Base-by-base conservation (phyloP, 2,113 vertebrate genomes). In the Copsychus sechellarum region DNA sequence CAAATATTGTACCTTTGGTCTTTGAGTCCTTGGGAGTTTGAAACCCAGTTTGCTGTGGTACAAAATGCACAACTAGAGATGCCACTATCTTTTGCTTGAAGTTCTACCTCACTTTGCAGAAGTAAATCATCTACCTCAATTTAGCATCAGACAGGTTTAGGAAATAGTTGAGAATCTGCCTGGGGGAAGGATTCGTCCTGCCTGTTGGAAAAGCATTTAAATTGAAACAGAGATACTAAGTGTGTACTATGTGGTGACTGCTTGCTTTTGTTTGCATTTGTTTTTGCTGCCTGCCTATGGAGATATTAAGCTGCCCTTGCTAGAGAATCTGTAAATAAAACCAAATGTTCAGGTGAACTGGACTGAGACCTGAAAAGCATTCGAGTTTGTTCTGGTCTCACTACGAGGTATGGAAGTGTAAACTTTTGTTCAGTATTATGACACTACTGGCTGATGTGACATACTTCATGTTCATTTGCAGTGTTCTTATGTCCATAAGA, bases 21-120 rank as follows among this genome's bases (percentile, higher is more conserved):
- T 94, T 86, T 38, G n/a, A 86, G 88, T 87, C 91, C 86, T 93
- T 82, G 31, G 29, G 64, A 89, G 94, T 89, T 90, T 88, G 82
- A 86, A 96, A 86, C 84, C 84, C 83, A 90, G 86, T 92, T 66
- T 96, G 95, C 96, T 73, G 80, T 95, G 94, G 73, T 97, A 94
- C 94, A 93, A 90, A 96, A 90, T 90, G 92, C 95, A 97, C 93
- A 86, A 54, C 62, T 66, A 88, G 76, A 96, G 88, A 97, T 94
- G 92, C 96, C 95, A 93, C 94, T 97, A n/a, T 90, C 36, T 88
- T 71, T 45, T 78, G 94, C 95, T 71, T 31, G 42, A 97, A 94
- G 82, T 95, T 97, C 98, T 98, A 98, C 98, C 97, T 98, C 97
- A 97, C 72, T 96, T 96, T 65, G 86, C 91, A 94, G 93, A 88